Evolutionary conservation across 2,888 invertebrate genomes (phyloP).

Genomic region (Dysmachus trigonus): DNA sequence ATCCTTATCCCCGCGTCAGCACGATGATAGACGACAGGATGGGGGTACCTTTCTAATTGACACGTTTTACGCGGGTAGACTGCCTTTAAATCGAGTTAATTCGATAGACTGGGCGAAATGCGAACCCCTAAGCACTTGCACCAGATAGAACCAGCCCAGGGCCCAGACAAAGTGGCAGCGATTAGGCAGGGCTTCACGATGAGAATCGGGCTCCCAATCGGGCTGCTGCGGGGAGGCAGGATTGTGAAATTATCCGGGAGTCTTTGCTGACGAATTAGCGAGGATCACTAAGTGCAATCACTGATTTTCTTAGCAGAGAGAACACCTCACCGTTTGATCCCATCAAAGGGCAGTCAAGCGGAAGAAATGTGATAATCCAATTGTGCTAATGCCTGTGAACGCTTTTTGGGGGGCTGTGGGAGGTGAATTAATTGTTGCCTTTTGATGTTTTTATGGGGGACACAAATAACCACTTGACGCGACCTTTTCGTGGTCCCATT

Average conservation of each 20-base stretch:
- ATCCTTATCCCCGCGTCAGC: constrained; percentile 14
- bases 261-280: constrained; percentile 1
- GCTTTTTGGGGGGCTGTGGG: neutral
- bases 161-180: neutral
- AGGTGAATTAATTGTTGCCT: neutral
- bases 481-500: neutral
- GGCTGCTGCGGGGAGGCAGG: neutral
- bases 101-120: neutral
- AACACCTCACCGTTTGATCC: constrained; percentile 3
- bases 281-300: constrained; percentile 14
- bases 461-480: neutral
- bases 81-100: neutral
- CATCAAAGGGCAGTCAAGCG: neutral
- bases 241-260: neutral
- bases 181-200: neutral
- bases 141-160: neutral
- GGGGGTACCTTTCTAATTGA: neutral
- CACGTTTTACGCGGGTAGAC: neutral
- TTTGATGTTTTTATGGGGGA: neutral
- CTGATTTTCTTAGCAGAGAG: constrained; percentile 4
- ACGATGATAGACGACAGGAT: neutral
- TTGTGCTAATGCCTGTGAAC: constrained; percentile 9
- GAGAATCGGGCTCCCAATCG: neutral
- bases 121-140: constrained; percentile 3
- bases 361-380: constrained; percentile 1